Conservation (phyloP, 2,888 invertebrate genomes). For the Drosophila yooni region DNA sequence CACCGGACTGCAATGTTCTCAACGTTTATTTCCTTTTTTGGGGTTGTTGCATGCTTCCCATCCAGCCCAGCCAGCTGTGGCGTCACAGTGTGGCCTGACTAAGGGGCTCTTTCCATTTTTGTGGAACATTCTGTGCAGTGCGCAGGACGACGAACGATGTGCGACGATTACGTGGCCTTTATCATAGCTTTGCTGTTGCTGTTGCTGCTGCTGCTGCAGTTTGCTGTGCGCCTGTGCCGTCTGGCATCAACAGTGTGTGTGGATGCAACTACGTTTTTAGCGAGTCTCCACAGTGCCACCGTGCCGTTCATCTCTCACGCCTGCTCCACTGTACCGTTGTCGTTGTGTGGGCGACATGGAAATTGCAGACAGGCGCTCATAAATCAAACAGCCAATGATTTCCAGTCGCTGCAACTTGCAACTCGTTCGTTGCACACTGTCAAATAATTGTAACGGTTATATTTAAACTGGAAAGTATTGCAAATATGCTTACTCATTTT, state of each 20-base stretch:
- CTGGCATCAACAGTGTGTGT: constrained; percentile 75
- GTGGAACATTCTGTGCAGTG: constrained; percentile 19
- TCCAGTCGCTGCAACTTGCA: constrained; percentile 49
- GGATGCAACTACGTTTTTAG: constrained; percentile 8
- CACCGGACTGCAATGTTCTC: neutral
- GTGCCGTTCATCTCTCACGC: neutral
- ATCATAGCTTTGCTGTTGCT: neutral
- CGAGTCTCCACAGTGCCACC: constrained; percentile 11
- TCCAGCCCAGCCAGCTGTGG: neutral
- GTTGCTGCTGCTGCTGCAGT: constrained; percentile 26
- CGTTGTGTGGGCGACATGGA: constrained; percentile 70
- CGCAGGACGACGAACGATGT: constrained; percentile 48
- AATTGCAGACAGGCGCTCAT: constrained; percentile 66
- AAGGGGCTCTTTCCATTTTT: neutral
- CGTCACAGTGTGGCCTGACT: constrained; percentile 40
- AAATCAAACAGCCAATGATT: constrained; percentile 44
- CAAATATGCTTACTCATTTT: neutral
- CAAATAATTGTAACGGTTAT: neutral
- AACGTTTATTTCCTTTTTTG: constrained; percentile 6
- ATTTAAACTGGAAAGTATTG: neutral
- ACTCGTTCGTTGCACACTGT: constrained; percentile 25
- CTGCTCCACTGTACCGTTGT: constrained; percentile 22
- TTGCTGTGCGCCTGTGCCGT: constrained; percentile 60
- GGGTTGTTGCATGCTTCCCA: constrained; percentile 54
- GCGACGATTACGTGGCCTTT: neutral